phyloP scores from a whole-genome alignment of 2,888 invertebrate genomes.

The Eilema depressum region DNA sequence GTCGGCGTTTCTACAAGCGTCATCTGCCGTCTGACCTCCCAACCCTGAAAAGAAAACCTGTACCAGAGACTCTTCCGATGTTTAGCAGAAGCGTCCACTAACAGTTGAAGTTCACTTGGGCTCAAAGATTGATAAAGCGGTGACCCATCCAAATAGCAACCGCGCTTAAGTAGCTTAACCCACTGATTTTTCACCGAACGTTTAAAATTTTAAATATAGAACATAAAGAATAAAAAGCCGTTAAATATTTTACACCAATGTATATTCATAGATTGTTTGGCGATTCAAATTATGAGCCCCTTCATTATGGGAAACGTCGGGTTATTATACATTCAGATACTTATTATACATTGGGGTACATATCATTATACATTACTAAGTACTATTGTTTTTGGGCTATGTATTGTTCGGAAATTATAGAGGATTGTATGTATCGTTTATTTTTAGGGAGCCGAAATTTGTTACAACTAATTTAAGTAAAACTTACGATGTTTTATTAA shows the following conservation, averaged over 20 bases:
- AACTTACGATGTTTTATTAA: not conserved
- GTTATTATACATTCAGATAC: conserved; percentile 77
- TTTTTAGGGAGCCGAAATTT: not conserved
- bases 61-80: too few relatives aligned
- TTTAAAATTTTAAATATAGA: conserved; percentile 11
- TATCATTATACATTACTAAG: conserved; percentile 70
- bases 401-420: conserved; percentile 30
- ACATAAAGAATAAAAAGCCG: conserved; percentile 36
- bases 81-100: too few relatives aligned
- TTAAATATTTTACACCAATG: conserved; percentile 46
- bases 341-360: conserved; percentile 80
- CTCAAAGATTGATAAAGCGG: too few relatives aligned
- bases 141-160: too few relatives aligned
- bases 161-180: too few relatives aligned
- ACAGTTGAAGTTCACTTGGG: too few relatives aligned
- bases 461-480: not conserved
- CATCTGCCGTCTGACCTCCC: too few relatives aligned
- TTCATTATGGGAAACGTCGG: conserved; percentile 72
- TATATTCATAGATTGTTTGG: conserved; percentile 62
- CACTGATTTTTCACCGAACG: too few relatives aligned
- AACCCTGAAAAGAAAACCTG: too few relatives aligned
- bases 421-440: conserved; percentile 20
- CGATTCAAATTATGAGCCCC: conserved; percentile 62
- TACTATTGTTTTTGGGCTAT: conserved; percentile 54
- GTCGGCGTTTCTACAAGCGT: too few relatives aligned